Conservation (phyloP, 2,888 invertebrate species). For the Pollenia labialis region DNA sequence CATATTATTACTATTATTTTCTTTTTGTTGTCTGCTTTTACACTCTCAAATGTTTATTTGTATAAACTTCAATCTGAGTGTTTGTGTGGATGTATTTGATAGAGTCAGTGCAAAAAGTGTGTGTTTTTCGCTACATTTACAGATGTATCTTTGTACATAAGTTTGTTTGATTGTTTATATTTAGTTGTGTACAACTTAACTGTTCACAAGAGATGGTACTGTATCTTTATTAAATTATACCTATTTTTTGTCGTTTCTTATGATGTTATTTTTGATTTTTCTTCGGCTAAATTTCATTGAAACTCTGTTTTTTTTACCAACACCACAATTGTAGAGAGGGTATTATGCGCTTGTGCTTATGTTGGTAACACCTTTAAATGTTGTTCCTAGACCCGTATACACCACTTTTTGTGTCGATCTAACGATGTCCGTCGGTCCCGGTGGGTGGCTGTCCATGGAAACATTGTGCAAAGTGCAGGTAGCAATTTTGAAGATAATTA, state of each 20-base stretch:
- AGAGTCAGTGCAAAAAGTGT: conserved; percentile 27
- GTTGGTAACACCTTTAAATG: too few relatives aligned
- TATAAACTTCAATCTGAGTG: conserved; percentile 1
- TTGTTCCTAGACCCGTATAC: too few relatives aligned
- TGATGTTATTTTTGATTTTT: conserved; percentile 43
- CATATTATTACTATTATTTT: conserved; percentile 44
- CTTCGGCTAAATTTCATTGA: conserved; percentile 13
- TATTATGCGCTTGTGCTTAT: too few relatives aligned
- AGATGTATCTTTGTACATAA: neutral
- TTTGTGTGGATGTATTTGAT: conserved; percentile 21
- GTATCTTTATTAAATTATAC: conserved; percentile 42
- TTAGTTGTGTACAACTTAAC: conserved; percentile 3
- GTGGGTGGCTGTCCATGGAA: too few relatives aligned
- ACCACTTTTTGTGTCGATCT: too few relatives aligned
- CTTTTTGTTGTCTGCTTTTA: conserved; percentile 9
- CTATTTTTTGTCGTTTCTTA: conserved; percentile 16
- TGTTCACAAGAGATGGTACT: neutral
- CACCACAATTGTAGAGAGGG: too few relatives aligned
- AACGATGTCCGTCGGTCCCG: too few relatives aligned
- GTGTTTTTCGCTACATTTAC: conserved; percentile 53
- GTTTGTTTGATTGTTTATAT: conserved; percentile 13
- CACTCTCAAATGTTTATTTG: conserved; percentile 36
- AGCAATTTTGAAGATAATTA: too few relatives aligned
- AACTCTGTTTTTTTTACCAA: conserved; percentile 9
- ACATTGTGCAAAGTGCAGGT: too few relatives aligned